Conservation (phyloP, 2,797 vertebrate species). For the Acanthopagrus latus region DNA sequence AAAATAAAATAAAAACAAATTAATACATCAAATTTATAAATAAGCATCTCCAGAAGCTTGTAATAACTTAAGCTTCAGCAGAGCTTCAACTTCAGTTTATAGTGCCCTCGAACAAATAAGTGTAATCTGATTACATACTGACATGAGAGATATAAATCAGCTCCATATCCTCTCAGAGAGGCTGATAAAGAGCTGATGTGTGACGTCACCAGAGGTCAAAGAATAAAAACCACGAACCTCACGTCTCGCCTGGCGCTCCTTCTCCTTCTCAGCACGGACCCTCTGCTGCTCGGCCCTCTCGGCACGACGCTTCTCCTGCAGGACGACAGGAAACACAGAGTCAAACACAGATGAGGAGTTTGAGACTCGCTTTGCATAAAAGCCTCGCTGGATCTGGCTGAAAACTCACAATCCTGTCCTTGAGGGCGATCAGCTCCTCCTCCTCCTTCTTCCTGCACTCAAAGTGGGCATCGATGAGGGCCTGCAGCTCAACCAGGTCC, state of each 20-base stretch:
- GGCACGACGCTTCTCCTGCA: constrained; percentile 94
- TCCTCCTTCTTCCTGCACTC: constrained; percentile 96
- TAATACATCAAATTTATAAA: too few relatives aligned
- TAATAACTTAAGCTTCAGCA: too few relatives aligned
- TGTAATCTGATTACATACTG: too few relatives aligned
- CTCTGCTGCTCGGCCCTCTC: constrained; percentile 95
- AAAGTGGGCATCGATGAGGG: constrained; percentile 95
- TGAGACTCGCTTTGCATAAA: neutral
- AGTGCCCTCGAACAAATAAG: too few relatives aligned
- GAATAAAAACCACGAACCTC: constrained; percentile 83
- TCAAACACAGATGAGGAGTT: neutral
- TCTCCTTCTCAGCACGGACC: constrained; percentile 92
- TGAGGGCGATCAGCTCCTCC: constrained; percentile 94
- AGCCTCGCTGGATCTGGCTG: neutral
- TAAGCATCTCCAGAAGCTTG: too few relatives aligned
- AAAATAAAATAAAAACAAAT: too few relatives aligned
- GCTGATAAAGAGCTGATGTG: too few relatives aligned
- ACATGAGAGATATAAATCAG: too few relatives aligned
- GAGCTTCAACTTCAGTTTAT: too few relatives aligned
- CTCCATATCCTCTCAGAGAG: too few relatives aligned
- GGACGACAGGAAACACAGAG: neutral
- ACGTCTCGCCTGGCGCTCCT: constrained; percentile 94
- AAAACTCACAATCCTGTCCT: constrained; percentile 94
- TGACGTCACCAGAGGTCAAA: too few relatives aligned
- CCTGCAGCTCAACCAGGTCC: constrained; percentile 95